phyloP scores from a whole-genome alignment of 2,113 vertebrate genomes.

The Micromys minutus region DNA sequence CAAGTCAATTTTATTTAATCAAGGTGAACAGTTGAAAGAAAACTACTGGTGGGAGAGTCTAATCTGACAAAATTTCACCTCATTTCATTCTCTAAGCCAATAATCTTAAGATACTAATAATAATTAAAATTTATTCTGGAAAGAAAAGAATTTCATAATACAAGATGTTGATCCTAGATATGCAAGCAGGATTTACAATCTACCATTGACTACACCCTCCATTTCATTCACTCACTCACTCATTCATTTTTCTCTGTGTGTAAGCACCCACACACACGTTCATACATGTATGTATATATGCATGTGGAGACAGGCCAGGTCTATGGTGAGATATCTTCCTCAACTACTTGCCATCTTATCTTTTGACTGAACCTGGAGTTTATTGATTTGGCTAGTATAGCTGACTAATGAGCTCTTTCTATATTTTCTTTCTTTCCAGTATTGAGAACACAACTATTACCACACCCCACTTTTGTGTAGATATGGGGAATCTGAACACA shows the following conservation, averaged over 20 bases:
- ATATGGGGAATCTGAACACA: background rate
- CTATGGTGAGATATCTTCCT: background rate
- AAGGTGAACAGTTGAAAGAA: background rate
- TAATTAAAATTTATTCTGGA: constrained; percentile 30
- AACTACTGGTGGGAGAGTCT: constrained; percentile 9
- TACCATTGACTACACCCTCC: background rate
- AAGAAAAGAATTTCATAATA: background rate
- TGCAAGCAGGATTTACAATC: background rate
- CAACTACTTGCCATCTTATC: background rate
- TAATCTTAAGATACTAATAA: constrained; percentile 34
- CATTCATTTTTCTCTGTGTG: background rate
- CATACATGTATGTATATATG: background rate
- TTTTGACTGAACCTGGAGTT: background rate
- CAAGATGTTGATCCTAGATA: background rate
- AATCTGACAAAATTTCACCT: constrained; percentile 32
- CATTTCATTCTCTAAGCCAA: constrained; percentile 25
- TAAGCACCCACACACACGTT: too few relatives aligned
- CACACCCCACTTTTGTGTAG: background rate
- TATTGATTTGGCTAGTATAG: background rate
- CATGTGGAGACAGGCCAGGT: background rate
- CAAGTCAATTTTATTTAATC: constrained; percentile 21
- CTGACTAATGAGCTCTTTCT: background rate
- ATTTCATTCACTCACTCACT: background rate
- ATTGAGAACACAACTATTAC: background rate
- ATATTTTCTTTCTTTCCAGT: background rate